Percentiles rank a stretch among this genome's conserved stretches.
These are phyloP conservation scores for Drosophila oshimai DNA, from an alignment of 1,140 invertebrate species.

Conservation along the genomic window DNA sequence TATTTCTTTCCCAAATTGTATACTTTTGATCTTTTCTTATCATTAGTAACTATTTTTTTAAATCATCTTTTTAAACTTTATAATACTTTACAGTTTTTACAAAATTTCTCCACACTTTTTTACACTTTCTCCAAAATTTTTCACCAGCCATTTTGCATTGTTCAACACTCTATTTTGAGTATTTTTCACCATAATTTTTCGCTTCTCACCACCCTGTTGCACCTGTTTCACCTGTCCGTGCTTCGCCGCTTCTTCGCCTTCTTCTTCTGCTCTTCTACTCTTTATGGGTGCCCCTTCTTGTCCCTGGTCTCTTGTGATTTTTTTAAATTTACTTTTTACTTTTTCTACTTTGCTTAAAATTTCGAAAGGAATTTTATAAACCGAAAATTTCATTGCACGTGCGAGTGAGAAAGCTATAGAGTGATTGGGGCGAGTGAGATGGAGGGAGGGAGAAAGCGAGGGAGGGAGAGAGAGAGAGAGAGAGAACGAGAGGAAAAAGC, in stretches of 20 bases:
- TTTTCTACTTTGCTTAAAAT: neutral
- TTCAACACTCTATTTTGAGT: neutral
- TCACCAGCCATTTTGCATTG: neutral
- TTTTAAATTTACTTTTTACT: neutral
- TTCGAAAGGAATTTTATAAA: neutral
- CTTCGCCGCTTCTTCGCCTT: neutral
- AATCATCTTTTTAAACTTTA: too few relatives aligned
- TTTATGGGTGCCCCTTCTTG: neutral
- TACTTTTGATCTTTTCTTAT: too few relatives aligned
- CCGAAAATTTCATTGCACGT: conserved; percentile 23
- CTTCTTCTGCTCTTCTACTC: neutral
- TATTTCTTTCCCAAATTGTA: too few relatives aligned
- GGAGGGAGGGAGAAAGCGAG: conserved; percentile 2
- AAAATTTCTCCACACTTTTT: neutral
- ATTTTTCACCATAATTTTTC: neutral
- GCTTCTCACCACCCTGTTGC: neutral
- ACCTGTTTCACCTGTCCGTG: neutral
- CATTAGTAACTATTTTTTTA: too few relatives aligned
- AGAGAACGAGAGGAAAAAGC: conserved; percentile 72
- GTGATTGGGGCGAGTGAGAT: conserved; percentile 19
- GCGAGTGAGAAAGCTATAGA: conserved; percentile 36
- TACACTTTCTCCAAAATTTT: neutral
- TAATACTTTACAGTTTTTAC: too few relatives aligned
- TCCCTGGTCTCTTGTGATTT: conserved; percentile 19
- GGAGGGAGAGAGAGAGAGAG: conserved; percentile 42